Evolutionary conservation across 2,797 vertebrate species (phyloP).

Genomic region (Acomys russatus): DNA sequence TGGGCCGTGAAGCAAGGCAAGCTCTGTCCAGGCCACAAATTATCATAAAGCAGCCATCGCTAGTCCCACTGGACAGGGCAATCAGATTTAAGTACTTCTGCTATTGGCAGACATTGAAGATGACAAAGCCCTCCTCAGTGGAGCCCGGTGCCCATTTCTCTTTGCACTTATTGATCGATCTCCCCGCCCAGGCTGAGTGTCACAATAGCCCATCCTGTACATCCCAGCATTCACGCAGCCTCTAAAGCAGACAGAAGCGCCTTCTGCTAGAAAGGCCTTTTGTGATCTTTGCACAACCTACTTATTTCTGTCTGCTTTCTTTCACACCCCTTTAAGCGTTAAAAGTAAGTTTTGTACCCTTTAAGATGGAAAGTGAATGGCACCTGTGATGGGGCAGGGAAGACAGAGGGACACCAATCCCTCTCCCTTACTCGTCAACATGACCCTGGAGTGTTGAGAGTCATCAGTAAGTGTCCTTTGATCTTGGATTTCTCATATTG

Average conservation of each 20-base stretch:
- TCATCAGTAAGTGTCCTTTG: background rate
- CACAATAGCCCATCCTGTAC: background rate
- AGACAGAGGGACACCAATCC: accelerated
- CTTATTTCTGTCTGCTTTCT: background rate
- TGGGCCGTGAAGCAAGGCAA: background rate
- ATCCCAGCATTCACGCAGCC: background rate
- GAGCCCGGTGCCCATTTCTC: background rate
- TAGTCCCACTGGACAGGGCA: background rate
- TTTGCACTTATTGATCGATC: background rate
- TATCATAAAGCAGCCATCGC: background rate
- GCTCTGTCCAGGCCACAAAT: background rate
- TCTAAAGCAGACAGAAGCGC: background rate
- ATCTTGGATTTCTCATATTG: background rate
- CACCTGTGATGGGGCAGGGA: background rate
- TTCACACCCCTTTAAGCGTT: background rate
- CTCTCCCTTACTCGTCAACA: background rate
- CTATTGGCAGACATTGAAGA: background rate
- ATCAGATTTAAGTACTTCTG: background rate
- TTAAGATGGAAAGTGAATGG: background rate
- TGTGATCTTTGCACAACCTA: background rate
- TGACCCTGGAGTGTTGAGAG: background rate
- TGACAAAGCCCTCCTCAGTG: background rate
- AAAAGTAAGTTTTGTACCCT: background rate
- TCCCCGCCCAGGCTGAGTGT: background rate
- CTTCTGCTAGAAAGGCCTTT: background rate